Conservation (phyloP, 2,888 invertebrate genomes). For the Lymantria dispar region DNA sequence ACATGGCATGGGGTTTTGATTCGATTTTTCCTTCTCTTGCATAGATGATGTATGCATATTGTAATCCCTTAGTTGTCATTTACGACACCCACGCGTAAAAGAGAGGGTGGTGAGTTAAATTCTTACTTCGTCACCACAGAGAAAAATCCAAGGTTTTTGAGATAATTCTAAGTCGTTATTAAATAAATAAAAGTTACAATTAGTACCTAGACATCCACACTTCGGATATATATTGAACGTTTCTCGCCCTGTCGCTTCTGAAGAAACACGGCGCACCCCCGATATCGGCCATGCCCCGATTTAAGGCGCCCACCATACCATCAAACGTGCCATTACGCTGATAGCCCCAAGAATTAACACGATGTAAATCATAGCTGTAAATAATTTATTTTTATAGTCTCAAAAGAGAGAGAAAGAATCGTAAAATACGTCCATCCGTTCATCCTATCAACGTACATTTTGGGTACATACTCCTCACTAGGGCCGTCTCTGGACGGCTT, state of each 20-base stretch:
- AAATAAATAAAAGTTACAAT: not conserved
- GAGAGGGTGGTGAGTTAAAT: too few species aligned
- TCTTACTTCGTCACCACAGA: too few species aligned
- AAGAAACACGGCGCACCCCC: slow-evolving; percentile 86
- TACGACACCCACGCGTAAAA: too few species aligned
- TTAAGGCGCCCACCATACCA: slow-evolving; percentile 84
- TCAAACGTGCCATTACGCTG: slow-evolving; percentile 84
- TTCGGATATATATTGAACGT: slow-evolving; percentile 82
- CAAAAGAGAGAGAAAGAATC: not conserved
- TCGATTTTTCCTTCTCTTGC: too few species aligned
- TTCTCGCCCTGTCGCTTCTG: slow-evolving; percentile 82
- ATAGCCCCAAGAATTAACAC: slow-evolving; percentile 85
- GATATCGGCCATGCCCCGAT: slow-evolving; percentile 82
- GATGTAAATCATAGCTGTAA: slow-evolving; percentile 65
- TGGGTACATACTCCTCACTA: too few species aligned
- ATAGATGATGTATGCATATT: too few species aligned
- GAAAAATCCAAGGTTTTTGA: too few species aligned
- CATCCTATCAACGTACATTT: too few species aligned
- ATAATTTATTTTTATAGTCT: not conserved
- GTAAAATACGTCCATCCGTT: not conserved
- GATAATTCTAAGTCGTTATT: not conserved
- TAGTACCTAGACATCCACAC: slow-evolving; percentile 83
- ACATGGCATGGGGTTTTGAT: too few species aligned
- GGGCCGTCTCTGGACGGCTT: too few species aligned
- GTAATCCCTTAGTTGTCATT: too few species aligned